phyloP scores from a whole-genome alignment of 1,140 invertebrate genomes.

The Heliconius congener region DNA sequence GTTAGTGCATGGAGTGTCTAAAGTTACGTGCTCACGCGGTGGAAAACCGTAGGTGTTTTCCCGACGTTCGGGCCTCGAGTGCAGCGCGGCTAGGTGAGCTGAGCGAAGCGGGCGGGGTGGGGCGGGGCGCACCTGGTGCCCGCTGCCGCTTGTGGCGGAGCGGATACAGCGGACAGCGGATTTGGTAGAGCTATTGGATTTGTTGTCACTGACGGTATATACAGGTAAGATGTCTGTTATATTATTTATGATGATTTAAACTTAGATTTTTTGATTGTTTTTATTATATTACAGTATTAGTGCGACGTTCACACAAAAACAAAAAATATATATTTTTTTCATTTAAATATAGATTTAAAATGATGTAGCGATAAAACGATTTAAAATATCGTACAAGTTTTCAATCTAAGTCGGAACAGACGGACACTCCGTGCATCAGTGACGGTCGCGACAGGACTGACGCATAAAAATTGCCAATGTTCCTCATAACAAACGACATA shows the following conservation, averaged over 20 bases:
- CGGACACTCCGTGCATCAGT: conserved; percentile 66
- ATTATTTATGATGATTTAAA: not conserved
- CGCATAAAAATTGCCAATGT: conserved; percentile 59
- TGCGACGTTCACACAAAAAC: not conserved
- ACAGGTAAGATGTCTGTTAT: not conserved
- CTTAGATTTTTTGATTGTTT: not conserved
- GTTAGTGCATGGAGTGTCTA: conserved; percentile 35
- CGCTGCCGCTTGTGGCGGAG: conserved; percentile 47
- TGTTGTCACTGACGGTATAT: not conserved
- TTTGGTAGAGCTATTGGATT: not conserved
- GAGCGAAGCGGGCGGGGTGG: conserved; percentile 56
- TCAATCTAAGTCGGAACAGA: conserved; percentile 59
- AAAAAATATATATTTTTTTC: not conserved
- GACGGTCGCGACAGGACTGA: conserved; percentile 47
- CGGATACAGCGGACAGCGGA: not conserved
- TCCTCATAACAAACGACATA: conserved; percentile 45
- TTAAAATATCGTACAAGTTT: conserved; percentile 56
- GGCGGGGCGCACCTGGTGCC: conserved; percentile 68
- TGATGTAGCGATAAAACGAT: conserved; percentile 38
- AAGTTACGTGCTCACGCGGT: conserved; percentile 63
- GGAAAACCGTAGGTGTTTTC: conserved; percentile 78
- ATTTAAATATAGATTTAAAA: conserved; percentile 10
- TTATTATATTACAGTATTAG: not conserved
- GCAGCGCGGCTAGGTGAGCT: conserved; percentile 65
- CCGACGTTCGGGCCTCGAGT: conserved; percentile 76